Conservation (phyloP, 2,113 vertebrate genomes). For the Channa argus region DNA sequence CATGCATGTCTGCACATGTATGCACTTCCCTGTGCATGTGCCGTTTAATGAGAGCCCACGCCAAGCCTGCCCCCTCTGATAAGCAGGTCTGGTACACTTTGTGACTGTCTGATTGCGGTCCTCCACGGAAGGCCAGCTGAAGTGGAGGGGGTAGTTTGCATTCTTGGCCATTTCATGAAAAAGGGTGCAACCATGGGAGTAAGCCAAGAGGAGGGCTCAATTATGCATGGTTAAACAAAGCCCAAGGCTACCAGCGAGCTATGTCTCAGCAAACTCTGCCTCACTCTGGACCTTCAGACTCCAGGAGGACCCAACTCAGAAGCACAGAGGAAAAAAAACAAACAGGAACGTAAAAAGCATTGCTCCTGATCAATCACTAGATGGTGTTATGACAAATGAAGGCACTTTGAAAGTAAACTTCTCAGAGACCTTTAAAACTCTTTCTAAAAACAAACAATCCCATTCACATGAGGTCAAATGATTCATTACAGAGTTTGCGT, state of each 20-base stretch:
- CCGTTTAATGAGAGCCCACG: conserved; percentile 63
- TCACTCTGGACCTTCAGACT: conserved; percentile 53
- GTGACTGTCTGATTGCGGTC: conserved; percentile 83
- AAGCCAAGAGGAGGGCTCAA: conserved; percentile 85
- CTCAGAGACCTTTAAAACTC: conserved; percentile 65
- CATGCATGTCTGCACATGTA: conserved; percentile 27
- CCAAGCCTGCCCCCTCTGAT: conserved; percentile 81
- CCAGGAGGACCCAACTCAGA: conserved; percentile 42
- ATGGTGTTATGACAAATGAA: conserved; percentile 76
- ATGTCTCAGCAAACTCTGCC: conserved; percentile 74
- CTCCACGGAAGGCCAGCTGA: conserved; percentile 78
- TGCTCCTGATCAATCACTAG: conserved; percentile 65
- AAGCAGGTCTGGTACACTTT: conserved; percentile 82
- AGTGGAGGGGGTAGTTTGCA: conserved; percentile 83
- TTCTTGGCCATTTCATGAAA: conserved; percentile 88
- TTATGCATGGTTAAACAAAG: conserved; percentile 85
- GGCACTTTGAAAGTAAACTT: conserved; percentile 72
- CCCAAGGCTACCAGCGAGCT: conserved; percentile 79
- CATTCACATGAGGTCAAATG: conserved; percentile 73
- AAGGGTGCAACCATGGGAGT: conserved; percentile 87
- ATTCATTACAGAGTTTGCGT: conserved; percentile 67
- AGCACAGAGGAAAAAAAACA: conserved; percentile 30
- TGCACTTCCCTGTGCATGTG: conserved; percentile 52
- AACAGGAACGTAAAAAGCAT: conserved; percentile 43
- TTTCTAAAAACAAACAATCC: conserved; percentile 70